Evolutionary conservation across 2,113 vertebrate genomes (phyloP), one percentile per base, ranked within the genome.

Genomic region (Saccopteryx bilineata): DNA sequence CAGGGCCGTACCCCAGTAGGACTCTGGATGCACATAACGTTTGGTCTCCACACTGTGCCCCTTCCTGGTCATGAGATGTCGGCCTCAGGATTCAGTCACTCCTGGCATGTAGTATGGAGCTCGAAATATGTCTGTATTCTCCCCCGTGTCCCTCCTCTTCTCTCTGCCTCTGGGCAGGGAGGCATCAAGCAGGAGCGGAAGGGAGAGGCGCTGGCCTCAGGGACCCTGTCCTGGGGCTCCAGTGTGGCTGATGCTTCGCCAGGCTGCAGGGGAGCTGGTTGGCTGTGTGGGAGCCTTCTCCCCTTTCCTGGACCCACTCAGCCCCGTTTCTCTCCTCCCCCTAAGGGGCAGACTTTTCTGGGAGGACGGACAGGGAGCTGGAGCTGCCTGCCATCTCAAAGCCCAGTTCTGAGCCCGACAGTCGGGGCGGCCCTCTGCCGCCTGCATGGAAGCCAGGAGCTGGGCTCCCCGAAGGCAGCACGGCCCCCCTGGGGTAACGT

Each of bases 391-490:
- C 21, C 71, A 31, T 71, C 75, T n/a, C 69, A 56, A 65, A 92
- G 68, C 72, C 56, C 50, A 48, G 61, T 28, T 50, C 33, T 21
- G 19, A 90, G 68, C 82, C 89, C 71, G 87, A 90, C 84, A 48
- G 54, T 2, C 5, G 50, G 58, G 83, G 11, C 33, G 71, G 58
- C 17, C 46, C 15, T 79, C 23, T 15, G 15, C 65, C 2, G 0
- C 87, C n/a, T 0, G 4, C 78, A 97, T 97, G 95, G 87, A 94
- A 72, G 28, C 54, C 31, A 33, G 72, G 87, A 72, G 61, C 65
- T 9, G 50, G 87, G 76, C 61, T 78, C 50, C 26, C 60, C 31
- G 93, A 14, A 83, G 84, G 80, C 33, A 26, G 39, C 65, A 17
- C 72, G 31, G 58, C 65, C 82, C 9, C 0, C 33, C 66, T 1